Conservation (phyloP, 2,888 invertebrate genomes). For the Mythimna ferrago region DNA sequence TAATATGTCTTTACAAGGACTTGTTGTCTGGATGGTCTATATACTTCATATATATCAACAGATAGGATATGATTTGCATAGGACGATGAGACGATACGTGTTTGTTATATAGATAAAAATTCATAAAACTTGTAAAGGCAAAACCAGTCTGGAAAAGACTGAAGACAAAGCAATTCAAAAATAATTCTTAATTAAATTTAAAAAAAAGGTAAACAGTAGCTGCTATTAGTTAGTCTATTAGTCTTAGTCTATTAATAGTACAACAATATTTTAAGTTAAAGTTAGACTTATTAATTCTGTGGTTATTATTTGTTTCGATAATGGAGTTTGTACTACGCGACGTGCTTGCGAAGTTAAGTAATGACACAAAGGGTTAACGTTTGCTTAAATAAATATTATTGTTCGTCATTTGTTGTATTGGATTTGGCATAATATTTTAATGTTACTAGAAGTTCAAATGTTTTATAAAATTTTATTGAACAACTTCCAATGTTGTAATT, state of each 20-base stretch:
- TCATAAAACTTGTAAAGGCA: background rate
- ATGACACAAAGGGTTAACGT: conserved; percentile 18
- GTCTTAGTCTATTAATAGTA: background rate
- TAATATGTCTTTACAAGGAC: no score
- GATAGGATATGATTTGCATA: no score
- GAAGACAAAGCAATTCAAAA: background rate
- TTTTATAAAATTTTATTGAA: background rate
- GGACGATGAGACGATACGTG: no score
- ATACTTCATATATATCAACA: no score
- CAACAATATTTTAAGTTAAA: background rate
- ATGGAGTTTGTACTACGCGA: background rate
- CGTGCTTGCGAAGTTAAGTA: conserved; percentile 16
- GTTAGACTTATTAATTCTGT: conserved; percentile 12
- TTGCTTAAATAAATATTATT: conserved; percentile 9
- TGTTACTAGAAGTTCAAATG: background rate
- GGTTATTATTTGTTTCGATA: conserved; percentile 23
- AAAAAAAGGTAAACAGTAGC: background rate
- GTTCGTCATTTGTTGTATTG: background rate
- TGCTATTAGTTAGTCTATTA: background rate
- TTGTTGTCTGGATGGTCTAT: no score
- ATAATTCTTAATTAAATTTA: background rate
- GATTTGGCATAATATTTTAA: background rate
- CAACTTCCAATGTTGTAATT: no score
- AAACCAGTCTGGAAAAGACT: background rate
- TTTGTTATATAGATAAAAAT: no score